Evolutionary conservation across 2,113 vertebrate species (phyloP), one percentile per base, ranked within the genome.

Genomic region (Morone saxatilis): DNA sequence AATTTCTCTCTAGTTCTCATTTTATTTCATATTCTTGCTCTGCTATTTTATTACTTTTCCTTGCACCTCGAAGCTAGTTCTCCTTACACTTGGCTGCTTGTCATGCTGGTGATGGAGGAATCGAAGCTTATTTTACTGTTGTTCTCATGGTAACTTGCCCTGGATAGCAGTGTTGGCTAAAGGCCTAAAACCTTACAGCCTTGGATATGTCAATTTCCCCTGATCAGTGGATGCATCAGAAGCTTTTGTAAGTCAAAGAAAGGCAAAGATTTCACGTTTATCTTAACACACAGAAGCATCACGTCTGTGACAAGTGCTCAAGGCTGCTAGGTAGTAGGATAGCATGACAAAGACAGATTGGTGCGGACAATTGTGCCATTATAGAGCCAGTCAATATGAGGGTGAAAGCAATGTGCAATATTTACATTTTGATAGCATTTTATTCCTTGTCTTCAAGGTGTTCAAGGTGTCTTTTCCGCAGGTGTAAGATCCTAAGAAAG

Each of bases 381-480:
- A 19, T 1, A 54, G 48, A 65, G 61, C 51, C 57, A 59, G 48
- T 79, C 71, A 76, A 77, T 71, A 10, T 16, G 47, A 76, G 36
- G 31, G 5, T 38, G 40, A 71, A 78, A 56, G 61, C 25, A 22
- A 60, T 57, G 79, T 25, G 63, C 17, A 45, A 40, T 63, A 70
- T 80, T 76, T 74, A 76, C 31, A 86, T 77, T 69, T 63, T 69
- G 76, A 77, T 63, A 48, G n/a, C 20, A 41, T 74, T 81, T 74
- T 16, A 71, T 62, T 41, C 20, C 13, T 25, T 51, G 56, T 79
- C 70, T 81, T 78, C 22, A 43, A 13, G 48, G 7, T 50, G 19
- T 38, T 60, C 2, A 38, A 43, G 67, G 16, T 16, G 14, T 78
- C 8, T 57, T 74, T 63, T 65, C 14, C 45, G 43, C 65, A 77